Base-by-base conservation (phyloP, 1,140 invertebrate genomes). In the Drosophila parabipectinata region DNA sequence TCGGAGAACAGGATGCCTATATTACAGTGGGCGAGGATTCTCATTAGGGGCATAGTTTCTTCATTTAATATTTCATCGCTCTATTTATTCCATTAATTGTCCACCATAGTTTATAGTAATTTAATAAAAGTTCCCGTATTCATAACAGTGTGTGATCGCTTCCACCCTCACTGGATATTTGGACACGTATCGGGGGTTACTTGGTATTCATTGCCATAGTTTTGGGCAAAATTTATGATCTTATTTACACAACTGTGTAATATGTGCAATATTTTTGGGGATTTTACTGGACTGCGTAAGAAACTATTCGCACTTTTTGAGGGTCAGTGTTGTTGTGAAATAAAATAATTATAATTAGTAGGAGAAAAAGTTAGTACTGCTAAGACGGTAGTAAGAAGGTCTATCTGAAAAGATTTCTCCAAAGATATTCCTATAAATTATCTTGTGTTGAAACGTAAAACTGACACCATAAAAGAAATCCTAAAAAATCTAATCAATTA, bases 221-320 rank as follows among this genome's bases (percentile, higher is more conserved):
- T 57, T 32, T 5, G 34, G 37, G 28, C 30, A 30, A 71, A 64
- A 77, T 74, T 64, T 78, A 85, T 87, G 82, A 75, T 68, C 66
- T 56, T 47, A 51, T 50, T 54, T 72, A 50, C 50, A 15, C 55
- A 37, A 48, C 58, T 10, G 26, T 53, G 47, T 66, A 62, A 87
- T 87, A 72, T 87, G 75, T 72, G 82, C 78, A 87, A 87, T 82
- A 88, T 82, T 82, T 88, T 58, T 26, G 4, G 14, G 73, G 69
- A 81, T 48, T 87, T 81, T 52, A 50, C 64, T 26, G 39, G 50
- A 34, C 50, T 62, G 45, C 55, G 39, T 26, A 74, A 53, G 50
- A 28, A 64, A n/a, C 53, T 7, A 52, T 53, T 10, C 15, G 26
- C 37, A 37, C 4, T 58, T 18, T 57, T 62, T 73, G 34, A 37